Conservation (phyloP, 2,888 invertebrate species). For the Pollenia labialis region DNA sequence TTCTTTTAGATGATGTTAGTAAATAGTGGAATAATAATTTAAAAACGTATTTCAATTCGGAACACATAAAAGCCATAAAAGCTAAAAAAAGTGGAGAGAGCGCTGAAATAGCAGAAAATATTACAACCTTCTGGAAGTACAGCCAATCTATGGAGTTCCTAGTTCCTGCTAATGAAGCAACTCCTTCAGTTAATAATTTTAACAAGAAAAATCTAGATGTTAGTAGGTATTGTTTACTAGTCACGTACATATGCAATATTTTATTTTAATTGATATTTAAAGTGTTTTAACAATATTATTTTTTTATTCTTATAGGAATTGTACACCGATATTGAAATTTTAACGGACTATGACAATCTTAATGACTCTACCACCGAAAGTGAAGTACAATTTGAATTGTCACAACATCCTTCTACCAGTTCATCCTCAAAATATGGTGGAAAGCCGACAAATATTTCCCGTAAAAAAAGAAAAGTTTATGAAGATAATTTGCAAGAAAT, state of each 20-base stretch:
- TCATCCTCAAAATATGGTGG: too few species aligned
- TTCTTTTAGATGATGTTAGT: not conserved
- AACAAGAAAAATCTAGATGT: constrained; percentile 3
- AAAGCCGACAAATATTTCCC: too few species aligned
- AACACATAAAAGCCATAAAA: not conserved
- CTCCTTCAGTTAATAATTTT: constrained; percentile 21
- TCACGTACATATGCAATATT: not conserved
- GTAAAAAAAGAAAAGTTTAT: too few species aligned
- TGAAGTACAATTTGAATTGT: too few species aligned
- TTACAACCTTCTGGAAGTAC: not conserved
- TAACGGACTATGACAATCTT: too few species aligned
- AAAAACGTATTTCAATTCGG: constrained; percentile 24
- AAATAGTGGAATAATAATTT: not conserved
- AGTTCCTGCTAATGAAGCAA: constrained; percentile 9
- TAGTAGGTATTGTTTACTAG: not conserved
- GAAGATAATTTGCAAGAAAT: too few species aligned
- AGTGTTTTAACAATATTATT: too few species aligned
- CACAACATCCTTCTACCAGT: too few species aligned
- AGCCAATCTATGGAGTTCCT: constrained; percentile 11
- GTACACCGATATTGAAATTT: too few species aligned
- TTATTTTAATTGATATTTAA: too few species aligned
- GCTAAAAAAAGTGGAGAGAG: constrained; percentile 23
- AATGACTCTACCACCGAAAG: too few species aligned
- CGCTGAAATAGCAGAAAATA: constrained; percentile 1
- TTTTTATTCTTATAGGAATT: too few species aligned